These are phyloP conservation scores for Torymus auratus DNA, from an alignment of 2,888 invertebrate species.

Conservation along the genomic window DNA sequence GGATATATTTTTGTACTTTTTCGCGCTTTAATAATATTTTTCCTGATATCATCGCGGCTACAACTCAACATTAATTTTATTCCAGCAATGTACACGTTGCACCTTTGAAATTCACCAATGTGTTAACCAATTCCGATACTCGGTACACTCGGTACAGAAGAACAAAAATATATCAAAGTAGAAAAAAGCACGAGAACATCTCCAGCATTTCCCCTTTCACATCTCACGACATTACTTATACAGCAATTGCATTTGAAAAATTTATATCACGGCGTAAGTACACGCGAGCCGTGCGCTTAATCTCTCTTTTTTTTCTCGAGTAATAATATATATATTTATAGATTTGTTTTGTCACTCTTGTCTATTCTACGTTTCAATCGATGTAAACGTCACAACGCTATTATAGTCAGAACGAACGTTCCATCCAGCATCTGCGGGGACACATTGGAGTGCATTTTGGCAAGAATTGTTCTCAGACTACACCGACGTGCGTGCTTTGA, in stretches of 20 bases:
- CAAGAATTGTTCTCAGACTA: no score
- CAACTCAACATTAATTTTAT: no score
- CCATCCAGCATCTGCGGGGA: slow-evolving; percentile 47
- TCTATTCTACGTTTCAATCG: slow-evolving; percentile 25
- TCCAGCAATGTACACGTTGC: no score
- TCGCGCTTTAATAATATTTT: not conserved
- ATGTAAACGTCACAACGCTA: slow-evolving; percentile 38
- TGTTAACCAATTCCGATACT: no score
- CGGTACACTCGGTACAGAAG: no score
- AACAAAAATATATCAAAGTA: no score
- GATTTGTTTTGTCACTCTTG: not conserved
- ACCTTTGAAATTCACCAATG: no score
- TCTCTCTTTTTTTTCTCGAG: not conserved
- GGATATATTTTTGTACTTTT: slow-evolving; percentile 33
- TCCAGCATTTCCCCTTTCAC: slow-evolving; percentile 3
- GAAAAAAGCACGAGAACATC: slow-evolving; percentile 23
- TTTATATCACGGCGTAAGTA: slow-evolving; percentile 8
- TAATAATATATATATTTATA: slow-evolving; percentile 26
- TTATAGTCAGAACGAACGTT: slow-evolving; percentile 31
- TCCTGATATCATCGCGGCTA: no score
- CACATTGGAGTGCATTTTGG: no score
- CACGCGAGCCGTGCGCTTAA: not conserved
- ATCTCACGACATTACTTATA: not conserved
- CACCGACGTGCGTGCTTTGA: slow-evolving; percentile 11
- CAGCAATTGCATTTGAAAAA: slow-evolving; percentile 31